A percentile compares a stretch with the other conserved stretches of the same genome.
These are phyloP conservation scores for Psittacus erithacus DNA, from an alignment of 2,113 vertebrate species.

Conservation along the genomic window DNA sequence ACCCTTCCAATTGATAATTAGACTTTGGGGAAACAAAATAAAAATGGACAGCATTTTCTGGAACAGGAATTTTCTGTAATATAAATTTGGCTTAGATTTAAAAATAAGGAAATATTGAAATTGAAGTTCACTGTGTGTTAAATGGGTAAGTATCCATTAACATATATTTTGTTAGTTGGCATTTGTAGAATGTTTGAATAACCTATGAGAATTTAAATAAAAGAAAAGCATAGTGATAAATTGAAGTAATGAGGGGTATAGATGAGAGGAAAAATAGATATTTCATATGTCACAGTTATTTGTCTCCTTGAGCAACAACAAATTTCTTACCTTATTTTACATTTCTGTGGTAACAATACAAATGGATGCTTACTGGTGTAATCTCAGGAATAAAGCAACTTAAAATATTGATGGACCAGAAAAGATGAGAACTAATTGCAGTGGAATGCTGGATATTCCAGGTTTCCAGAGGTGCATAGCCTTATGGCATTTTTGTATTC, in stretches of 20 bases:
- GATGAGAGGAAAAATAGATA: background rate
- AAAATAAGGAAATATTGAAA: background rate
- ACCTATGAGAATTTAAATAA: background rate
- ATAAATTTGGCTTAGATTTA: background rate
- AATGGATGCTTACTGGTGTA: background rate
- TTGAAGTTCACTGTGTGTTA: background rate
- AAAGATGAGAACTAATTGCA: background rate
- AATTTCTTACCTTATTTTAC: background rate
- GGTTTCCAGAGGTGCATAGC: background rate
- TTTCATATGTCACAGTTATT: background rate
- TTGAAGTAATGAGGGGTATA: background rate
- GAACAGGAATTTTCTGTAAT: background rate
- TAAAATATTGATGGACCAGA: background rate
- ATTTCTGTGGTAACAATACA: background rate
- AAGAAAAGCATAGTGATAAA: background rate
- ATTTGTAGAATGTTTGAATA: background rate
- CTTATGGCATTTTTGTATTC: background rate
- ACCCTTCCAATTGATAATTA: background rate
- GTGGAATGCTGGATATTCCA: background rate
- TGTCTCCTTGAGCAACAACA: background rate
- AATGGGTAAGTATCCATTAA: background rate
- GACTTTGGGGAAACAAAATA: background rate
- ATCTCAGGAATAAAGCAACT: background rate
- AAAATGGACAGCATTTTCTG: background rate
- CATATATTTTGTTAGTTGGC: background rate